A percentile compares a stretch with the other conserved stretches of the same genome.
These are phyloP conservation scores for Penaeus indicus DNA, from an alignment of 1,140 invertebrate species.

Conservation along the genomic window DNA sequence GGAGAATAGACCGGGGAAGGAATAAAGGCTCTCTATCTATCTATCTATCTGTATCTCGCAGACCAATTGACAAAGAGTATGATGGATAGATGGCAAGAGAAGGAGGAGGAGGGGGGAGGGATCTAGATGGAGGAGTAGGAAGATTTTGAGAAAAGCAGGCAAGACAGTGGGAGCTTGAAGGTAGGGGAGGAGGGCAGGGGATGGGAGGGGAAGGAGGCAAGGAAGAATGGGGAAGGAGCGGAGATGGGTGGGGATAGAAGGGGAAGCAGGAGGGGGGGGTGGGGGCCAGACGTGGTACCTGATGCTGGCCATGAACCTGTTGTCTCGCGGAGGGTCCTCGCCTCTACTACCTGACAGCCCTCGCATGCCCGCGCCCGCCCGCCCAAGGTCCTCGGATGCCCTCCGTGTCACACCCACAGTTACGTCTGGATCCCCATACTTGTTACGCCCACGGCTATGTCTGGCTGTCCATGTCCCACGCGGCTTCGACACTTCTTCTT, in stretches of 20 bases:
- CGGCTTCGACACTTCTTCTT: no score
- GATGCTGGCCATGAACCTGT: constrained; percentile 39
- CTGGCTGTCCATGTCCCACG: no score
- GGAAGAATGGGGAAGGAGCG: not conserved
- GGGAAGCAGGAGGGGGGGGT: not conserved
- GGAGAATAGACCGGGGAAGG: no score
- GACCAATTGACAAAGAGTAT: no score
- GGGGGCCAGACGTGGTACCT: not conserved
- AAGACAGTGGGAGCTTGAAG: not conserved
- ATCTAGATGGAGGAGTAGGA: not conserved
- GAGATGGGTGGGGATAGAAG: no score
- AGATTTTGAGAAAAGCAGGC: no score
- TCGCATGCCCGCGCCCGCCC: not conserved
- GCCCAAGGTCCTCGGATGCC: not conserved
- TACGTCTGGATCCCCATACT: no score
- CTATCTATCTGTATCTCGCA: no score
- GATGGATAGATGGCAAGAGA: not conserved
- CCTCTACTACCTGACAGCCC: constrained; percentile 22
- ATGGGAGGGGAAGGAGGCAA: not conserved
- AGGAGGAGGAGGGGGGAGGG: not conserved
- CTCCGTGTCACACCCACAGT: no score
- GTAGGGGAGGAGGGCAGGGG: not conserved
- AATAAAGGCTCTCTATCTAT: no score
- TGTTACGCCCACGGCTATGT: no score
- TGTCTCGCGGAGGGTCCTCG: constrained; percentile 23